Evolutionary conservation across 1,140 invertebrate species (phyloP), one percentile per base, ranked within the genome.

Genomic region (Nasonia longicornis): DNA sequence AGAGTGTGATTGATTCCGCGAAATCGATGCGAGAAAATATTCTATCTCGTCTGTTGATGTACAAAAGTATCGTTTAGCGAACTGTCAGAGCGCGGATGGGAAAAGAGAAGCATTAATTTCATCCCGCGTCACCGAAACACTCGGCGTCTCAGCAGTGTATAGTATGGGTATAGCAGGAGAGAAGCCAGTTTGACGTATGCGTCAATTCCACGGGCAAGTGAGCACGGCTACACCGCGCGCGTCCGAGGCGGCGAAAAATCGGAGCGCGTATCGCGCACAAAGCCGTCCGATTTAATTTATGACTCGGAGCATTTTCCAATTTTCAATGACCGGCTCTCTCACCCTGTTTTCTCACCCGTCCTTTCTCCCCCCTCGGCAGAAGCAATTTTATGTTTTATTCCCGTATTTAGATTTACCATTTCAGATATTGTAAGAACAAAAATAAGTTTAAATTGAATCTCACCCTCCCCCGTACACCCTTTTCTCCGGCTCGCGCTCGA

Each of bases 361-460:
- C 42, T 77, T 52, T 69, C 38, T 67, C 45, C 31, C 14, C 48
- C 69, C 58, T 52, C 79, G 81, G 78, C 69, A 85, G 80, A 87
- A 85, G 82, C 84, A 87, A 87, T 89, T 89, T 89, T 87, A 87
- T 86, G 87, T 88, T 89, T 89, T 88, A 88, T 86, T 86, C 85
- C 84, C 85, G 85, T 86, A 87, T 86, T 89, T 87, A 87, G 87
- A 89, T 89, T 88, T 85, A 87, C 84, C 86, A 85, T 86, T 87
- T 82, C 84, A 86, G 86, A 88, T 88, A 88, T 87, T 86, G 87
- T 84, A 83, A 86, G 86, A 86, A 87, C 86, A 87, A 89, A 89
- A 90, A 89, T 89, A 89, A 89, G 86, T 86, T 88, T 85, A 86
- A 88, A 89, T 89, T 86, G 87, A 88, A 89, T 89, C 89, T 84